Conservation (phyloP, 2,797 vertebrate genomes). For the Xerus rutilus region DNA sequence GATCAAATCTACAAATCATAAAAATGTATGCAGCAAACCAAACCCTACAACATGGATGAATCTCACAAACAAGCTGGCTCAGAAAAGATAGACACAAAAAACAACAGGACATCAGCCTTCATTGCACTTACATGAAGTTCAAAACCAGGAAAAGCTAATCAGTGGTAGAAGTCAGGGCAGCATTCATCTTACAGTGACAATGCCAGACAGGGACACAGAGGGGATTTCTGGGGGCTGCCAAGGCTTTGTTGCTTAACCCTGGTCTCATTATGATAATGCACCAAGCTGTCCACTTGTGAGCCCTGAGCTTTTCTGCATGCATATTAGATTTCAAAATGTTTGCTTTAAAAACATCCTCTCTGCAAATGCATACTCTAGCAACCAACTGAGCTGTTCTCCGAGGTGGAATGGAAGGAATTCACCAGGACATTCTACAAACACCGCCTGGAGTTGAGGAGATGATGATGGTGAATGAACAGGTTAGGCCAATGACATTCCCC, state of each 20-base stretch:
- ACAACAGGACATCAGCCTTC: no score
- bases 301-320: neutral
- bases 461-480: neutral
- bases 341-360: neutral
- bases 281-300: neutral
- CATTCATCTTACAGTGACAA: neutral
- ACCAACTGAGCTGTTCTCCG: neutral
- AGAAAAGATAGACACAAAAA: slow-evolving; percentile 2
- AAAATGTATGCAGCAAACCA: neutral
- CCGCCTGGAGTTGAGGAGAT: neutral
- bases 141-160: neutral
- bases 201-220: neutral
- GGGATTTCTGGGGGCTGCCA: neutral
- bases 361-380: neutral
- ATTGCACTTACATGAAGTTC: neutral
- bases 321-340: neutral
- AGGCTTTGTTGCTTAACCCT: neutral
- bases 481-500: neutral
- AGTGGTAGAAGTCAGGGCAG: neutral
- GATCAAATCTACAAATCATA: neutral
- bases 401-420: neutral
- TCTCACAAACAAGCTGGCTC: slow-evolving; percentile 12
- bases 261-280: neutral
- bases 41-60: neutral
- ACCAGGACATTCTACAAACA: neutral